Conservation (phyloP, 2,113 vertebrate species). For the Dermatemys mawii region DNA sequence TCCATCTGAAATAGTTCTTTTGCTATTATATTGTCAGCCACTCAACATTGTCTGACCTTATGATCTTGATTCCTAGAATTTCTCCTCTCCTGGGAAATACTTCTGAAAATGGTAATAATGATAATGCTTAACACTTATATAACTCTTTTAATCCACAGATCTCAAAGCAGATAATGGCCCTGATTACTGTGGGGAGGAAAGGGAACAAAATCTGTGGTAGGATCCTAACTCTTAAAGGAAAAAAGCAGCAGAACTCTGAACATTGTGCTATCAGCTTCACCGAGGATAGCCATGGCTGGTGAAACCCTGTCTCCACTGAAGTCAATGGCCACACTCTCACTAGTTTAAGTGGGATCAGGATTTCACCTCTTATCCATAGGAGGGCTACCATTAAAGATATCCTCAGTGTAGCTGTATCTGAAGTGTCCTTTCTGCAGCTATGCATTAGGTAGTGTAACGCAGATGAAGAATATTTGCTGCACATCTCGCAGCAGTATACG, state of each 20-base stretch:
- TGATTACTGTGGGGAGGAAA: constrained; percentile 1
- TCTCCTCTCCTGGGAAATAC: constrained; percentile 30
- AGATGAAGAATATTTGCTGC: not conserved
- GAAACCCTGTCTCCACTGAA: not conserved
- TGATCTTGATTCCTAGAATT: constrained; percentile 48
- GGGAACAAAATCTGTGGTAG: not conserved
- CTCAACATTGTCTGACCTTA: constrained; percentile 46
- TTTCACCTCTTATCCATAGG: not conserved
- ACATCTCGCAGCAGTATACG: not conserved
- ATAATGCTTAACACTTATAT: constrained; percentile 51
- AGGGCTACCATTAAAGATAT: not conserved
- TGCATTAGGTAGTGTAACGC: not conserved
- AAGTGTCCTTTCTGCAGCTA: constrained; percentile 6
- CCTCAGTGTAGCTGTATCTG: not conserved
- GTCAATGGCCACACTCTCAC: constrained; percentile 11
- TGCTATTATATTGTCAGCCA: constrained; percentile 30
- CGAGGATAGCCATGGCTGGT: constrained; percentile 16
- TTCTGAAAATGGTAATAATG: constrained; percentile 55
- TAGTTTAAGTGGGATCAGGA: not conserved
- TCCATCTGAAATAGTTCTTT: constrained; percentile 36
- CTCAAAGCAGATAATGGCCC: constrained; percentile 33
- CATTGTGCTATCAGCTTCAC: not conserved
- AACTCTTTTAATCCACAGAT: constrained; percentile 70
- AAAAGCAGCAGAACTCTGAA: not conserved
- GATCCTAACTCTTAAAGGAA: constrained; percentile 30